Percentiles rank a stretch among this genome's conserved stretches.
phyloP scores from a whole-genome alignment of 2,797 vertebrate genomes.

The Cryptoprocta ferox region DNA sequence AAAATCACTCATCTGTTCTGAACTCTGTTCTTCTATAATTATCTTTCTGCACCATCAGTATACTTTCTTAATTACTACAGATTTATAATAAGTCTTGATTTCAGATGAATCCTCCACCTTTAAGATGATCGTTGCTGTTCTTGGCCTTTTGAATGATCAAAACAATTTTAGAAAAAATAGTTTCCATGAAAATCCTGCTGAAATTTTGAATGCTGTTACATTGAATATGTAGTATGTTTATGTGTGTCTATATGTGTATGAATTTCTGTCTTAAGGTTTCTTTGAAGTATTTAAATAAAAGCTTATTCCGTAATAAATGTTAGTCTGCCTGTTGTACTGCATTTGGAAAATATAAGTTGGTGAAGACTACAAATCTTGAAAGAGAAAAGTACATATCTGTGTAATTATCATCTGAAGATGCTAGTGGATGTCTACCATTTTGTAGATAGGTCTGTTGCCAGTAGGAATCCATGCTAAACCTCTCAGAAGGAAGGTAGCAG shows the following conservation, averaged over 20 bases:
- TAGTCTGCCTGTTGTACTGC: neutral
- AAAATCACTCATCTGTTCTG: neutral
- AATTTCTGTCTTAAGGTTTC: neutral
- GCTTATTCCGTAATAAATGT: neutral
- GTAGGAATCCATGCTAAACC: neutral
- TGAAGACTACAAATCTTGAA: neutral
- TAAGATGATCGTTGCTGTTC: neutral
- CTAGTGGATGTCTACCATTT: neutral
- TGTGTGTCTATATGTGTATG: neutral
- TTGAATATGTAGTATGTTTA: neutral
- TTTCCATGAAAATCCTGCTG: neutral
- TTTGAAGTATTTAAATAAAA: slow-evolving; percentile 10
- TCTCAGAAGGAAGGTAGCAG: neutral
- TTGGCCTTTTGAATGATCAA: neutral
- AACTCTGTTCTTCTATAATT: neutral
- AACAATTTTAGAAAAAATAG: neutral
- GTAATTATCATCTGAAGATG: neutral
- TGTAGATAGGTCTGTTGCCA: neutral
- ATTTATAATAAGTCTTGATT: neutral
- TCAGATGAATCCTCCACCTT: neutral
- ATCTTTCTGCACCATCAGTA: neutral
- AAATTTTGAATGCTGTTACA: neutral
- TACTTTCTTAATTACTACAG: neutral
- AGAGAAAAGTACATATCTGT: neutral
- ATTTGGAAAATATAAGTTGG: neutral